A percentile compares a stretch with the other conserved stretches of the same genome.
Evolutionary conservation across 1,140 invertebrate species (phyloP).

Genomic region (Hirudo medicinalis): DNA sequence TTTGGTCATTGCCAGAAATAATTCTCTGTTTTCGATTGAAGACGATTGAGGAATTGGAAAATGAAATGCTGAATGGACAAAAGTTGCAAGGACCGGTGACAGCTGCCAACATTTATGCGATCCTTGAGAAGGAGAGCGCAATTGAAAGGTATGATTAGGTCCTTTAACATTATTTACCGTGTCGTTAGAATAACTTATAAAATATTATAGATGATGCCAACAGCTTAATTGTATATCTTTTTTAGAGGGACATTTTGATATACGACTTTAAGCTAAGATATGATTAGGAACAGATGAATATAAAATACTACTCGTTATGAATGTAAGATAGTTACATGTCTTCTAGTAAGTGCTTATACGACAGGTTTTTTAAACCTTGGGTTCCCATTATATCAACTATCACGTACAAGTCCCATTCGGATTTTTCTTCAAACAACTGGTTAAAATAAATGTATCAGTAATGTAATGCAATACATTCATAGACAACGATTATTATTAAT

Average conservation of each 20-base stretch:
- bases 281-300: not conserved
- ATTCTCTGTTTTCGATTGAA: conserved; percentile 28
- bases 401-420: too few relatives aligned
- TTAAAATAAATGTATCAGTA: too few relatives aligned
- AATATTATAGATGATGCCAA: too few relatives aligned
- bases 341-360: too few relatives aligned
- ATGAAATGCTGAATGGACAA: conserved; percentile 93
- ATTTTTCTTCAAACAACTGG: too few relatives aligned
- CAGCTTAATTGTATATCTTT: not conserved
- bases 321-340: too few relatives aligned
- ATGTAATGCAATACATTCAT: too few relatives aligned
- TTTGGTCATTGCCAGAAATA: too few relatives aligned
- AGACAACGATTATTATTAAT: not conserved
- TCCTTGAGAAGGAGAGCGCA: conserved; percentile 54
- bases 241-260: too few relatives aligned
- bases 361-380: too few relatives aligned
- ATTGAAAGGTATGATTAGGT: conserved; percentile 57
- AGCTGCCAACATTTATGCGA: conserved; percentile 79
- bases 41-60: conserved; percentile 74
- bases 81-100: conserved; percentile 93
- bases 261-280: not conserved
- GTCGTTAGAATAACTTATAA: not conserved
- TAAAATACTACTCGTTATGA: not conserved
- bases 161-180: not conserved
- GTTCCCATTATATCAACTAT: too few relatives aligned